phyloP scores from a whole-genome alignment of 2,888 invertebrate species.

The Rotaria socialis region DNA sequence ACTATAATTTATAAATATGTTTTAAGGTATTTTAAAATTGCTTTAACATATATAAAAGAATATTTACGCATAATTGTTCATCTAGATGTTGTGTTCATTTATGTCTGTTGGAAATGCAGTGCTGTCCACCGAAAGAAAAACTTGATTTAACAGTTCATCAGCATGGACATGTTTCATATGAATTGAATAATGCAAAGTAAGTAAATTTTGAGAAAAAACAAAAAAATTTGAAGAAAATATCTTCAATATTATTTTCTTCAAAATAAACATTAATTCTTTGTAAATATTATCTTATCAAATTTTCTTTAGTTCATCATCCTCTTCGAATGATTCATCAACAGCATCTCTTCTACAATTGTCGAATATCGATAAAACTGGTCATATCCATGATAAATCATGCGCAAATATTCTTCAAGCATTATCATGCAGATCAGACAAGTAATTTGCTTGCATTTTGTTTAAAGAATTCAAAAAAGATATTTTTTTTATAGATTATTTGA shows the following conservation, averaged over 20 bases:
- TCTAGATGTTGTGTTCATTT: constrained; percentile 27
- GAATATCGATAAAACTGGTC: constrained; percentile 35
- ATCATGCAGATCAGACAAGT: constrained; percentile 5
- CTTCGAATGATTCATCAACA: neutral
- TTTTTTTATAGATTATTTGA: neutral
- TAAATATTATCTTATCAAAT: too few species aligned
- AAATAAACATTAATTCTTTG: too few species aligned
- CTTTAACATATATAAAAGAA: neutral
- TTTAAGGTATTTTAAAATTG: neutral
- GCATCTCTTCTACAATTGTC: neutral
- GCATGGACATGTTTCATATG: constrained; percentile 12
- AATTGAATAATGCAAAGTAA: constrained; percentile 28
- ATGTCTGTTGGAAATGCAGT: constrained; percentile 11
- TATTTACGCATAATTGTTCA: neutral
- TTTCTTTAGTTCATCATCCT: neutral
- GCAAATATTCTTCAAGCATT: constrained; percentile 28
- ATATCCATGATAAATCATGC: constrained; percentile 23
- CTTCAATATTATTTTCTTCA: too few species aligned
- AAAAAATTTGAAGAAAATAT: neutral
- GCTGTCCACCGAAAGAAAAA: constrained; percentile 24
- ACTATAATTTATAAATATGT: neutral
- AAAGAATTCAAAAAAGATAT: neutral
- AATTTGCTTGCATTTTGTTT: neutral
- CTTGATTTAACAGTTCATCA: constrained; percentile 32
- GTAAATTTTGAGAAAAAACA: neutral